Evolutionary conservation across 2,888 invertebrate genomes (phyloP).

Genomic region (Campopleginae sp.): DNA sequence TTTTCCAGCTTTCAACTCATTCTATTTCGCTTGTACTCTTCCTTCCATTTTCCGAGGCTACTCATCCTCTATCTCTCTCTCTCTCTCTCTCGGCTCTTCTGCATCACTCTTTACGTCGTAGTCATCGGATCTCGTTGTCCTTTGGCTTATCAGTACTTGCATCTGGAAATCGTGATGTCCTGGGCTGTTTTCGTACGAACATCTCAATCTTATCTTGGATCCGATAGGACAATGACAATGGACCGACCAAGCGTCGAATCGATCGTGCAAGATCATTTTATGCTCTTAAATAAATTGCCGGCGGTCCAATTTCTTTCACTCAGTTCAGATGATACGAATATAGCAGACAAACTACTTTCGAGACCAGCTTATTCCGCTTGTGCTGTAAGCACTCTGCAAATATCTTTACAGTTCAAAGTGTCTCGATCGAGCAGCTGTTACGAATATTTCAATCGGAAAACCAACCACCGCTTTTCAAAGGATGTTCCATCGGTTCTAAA

Average conservation of each 20-base stretch:
- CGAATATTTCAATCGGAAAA: not conserved
- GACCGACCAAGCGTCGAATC: not conserved
- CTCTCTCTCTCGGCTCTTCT: not conserved
- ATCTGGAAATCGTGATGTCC: constrained; percentile 36
- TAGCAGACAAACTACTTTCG: not conserved
- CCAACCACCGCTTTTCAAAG: not conserved
- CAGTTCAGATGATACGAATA: not conserved
- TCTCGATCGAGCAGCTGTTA: not conserved
- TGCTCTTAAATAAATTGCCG: constrained; percentile 71
- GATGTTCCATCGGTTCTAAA: not conserved
- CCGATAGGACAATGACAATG: constrained; percentile 29
- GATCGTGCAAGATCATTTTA: constrained; percentile 62
- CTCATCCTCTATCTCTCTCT: not conserved
- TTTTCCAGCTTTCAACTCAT: constrained; percentile 23
- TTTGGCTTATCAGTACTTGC: constrained; percentile 48
- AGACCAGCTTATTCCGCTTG: not conserved
- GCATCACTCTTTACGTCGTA: constrained; percentile 6
- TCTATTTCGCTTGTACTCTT: constrained; percentile 17
- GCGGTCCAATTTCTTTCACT: constrained; percentile 6
- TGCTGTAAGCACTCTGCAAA: not conserved
- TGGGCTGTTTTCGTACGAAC: constrained; percentile 44
- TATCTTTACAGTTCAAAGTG: not conserved
- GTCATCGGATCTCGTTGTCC: constrained; percentile 2
- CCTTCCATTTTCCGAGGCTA: not conserved
- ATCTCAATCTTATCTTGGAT: constrained; percentile 54